Conservation (phyloP, 2,888 invertebrate species). For the Dryomyza anilis region DNA sequence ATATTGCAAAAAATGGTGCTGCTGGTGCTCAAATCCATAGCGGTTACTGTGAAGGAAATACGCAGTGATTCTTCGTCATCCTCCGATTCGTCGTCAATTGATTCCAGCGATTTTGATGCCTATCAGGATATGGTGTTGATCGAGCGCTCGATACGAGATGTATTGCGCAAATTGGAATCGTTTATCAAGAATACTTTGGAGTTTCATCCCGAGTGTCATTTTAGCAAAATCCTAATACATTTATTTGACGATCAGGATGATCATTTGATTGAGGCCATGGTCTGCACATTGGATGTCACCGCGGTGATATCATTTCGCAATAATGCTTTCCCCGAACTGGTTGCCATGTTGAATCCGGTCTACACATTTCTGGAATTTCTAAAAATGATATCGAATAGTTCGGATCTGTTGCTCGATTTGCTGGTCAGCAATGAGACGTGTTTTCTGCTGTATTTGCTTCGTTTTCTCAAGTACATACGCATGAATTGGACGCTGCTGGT, state of each 20-base stretch:
- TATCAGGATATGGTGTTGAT: conserved; percentile 89
- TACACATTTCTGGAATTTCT: conserved; percentile 87
- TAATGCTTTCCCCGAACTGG: conserved; percentile 78
- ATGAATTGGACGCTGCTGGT: conserved; percentile 85
- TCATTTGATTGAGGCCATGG: conserved; percentile 89
- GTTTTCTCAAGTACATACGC: conserved; percentile 83
- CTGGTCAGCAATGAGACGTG: conserved; percentile 90
- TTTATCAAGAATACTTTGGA: conserved; percentile 82
- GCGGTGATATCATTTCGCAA: conserved; percentile 83
- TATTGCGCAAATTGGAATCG: conserved; percentile 77
- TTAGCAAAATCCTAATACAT: conserved; percentile 86
- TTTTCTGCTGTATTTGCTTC: conserved; percentile 80
- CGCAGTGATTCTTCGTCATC: conserved; percentile 85
- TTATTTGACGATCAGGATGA: conserved; percentile 91
- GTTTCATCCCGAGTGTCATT: conserved; percentile 85
- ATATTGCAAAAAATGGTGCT: conserved; percentile 85
- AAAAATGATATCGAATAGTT: conserved; percentile 80
- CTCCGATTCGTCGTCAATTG: conserved; percentile 82
- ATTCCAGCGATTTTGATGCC: conserved; percentile 83
- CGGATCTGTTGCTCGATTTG: conserved; percentile 80
- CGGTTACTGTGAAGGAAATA: conserved; percentile 88
- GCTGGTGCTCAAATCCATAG: conserved; percentile 86
- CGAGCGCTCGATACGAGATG: conserved; percentile 83
- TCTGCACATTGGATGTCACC: conserved; percentile 86
- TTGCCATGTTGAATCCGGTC: conserved; percentile 82